Percentiles rank a stretch among this genome's conserved stretches.
These are phyloP conservation scores for Apistogramma diplotaenia DNA, from an alignment of 2,113 vertebrate species.

Conservation along the genomic window DNA sequence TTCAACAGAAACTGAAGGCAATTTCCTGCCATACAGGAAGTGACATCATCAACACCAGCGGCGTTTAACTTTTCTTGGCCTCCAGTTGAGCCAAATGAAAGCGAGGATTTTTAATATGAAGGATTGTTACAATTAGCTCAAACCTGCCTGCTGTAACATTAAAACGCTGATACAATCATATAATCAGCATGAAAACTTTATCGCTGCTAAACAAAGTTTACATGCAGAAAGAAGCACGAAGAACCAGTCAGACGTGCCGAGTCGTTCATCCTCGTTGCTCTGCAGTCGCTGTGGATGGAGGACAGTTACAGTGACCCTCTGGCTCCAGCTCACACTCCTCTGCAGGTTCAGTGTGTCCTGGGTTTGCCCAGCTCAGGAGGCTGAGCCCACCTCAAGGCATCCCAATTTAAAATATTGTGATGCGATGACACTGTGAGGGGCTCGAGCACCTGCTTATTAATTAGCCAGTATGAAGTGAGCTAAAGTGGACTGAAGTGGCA, in stretches of 20 bases:
- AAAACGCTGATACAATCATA: neutral
- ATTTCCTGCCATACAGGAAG: neutral
- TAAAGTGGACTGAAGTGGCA: conserved; percentile 23
- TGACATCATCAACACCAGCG: neutral
- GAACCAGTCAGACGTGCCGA: neutral
- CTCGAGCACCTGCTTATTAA: conserved; percentile 53
- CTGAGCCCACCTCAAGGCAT: conserved; percentile 24
- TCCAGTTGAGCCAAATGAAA: neutral
- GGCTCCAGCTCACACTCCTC: neutral
- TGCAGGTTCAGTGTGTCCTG: conserved; percentile 11
- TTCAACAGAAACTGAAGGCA: neutral
- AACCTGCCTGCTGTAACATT: neutral
- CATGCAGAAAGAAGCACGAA: neutral
- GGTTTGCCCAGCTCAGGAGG: conserved; percentile 14
- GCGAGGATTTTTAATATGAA: neutral
- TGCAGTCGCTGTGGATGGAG: conserved; percentile 42
- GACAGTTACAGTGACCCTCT: conserved; percentile 46
- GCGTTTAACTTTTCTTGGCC: neutral
- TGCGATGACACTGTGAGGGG: conserved; percentile 2
- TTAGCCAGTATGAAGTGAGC: conserved; percentile 55
- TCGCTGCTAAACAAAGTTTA: neutral
- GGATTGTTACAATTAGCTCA: neutral
- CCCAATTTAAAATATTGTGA: conserved; percentile 56
- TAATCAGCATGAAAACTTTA: neutral
- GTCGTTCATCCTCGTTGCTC: neutral